These are phyloP conservation scores for Euwallacea fornicatus DNA, from an alignment of 1,140 invertebrate species.

Conservation along the genomic window DNA sequence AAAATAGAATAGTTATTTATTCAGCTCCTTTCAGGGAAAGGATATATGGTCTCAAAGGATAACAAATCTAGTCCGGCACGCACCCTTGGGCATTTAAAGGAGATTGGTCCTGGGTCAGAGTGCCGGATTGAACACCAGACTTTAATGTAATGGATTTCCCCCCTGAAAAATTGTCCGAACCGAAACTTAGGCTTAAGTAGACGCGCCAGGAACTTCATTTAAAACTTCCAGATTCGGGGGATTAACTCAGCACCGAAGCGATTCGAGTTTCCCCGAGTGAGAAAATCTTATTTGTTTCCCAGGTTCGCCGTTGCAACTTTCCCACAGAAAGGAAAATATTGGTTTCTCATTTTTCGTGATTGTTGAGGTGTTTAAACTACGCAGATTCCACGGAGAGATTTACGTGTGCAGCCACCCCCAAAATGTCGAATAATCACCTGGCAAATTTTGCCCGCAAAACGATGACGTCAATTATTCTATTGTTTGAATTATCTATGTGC, in stretches of 20 bases:
- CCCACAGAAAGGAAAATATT: conserved; percentile 4
- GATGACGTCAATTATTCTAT: conserved; percentile 5
- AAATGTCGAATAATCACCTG: background rate
- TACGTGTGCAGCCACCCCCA: too few species aligned
- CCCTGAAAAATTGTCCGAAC: conserved; percentile 14
- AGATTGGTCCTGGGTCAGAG: conserved; percentile 37
- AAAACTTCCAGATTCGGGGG: background rate
- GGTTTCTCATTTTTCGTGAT: conserved; percentile 7
- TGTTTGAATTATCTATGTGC: conserved; percentile 1
- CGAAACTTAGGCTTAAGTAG: background rate
- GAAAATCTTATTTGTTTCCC: conserved; percentile 13
- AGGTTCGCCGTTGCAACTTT: background rate
- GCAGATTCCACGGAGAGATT: background rate
- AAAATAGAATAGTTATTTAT: conserved; percentile 42
- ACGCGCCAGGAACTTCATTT: conserved; percentile 3
- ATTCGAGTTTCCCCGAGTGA: background rate
- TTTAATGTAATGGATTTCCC: conserved; percentile 29
- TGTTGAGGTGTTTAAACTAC: background rate
- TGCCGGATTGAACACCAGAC: conserved; percentile 31
- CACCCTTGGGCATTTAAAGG: conserved; percentile 40
- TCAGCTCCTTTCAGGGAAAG: conserved; percentile 33
- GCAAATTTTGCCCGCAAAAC: background rate
- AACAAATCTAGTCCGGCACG: conserved; percentile 38
- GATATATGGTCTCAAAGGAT: conserved; percentile 40
- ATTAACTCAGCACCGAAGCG: background rate